phyloP scores from a whole-genome alignment of 2,888 invertebrate genomes.

The Epinotia brunnichana region DNA sequence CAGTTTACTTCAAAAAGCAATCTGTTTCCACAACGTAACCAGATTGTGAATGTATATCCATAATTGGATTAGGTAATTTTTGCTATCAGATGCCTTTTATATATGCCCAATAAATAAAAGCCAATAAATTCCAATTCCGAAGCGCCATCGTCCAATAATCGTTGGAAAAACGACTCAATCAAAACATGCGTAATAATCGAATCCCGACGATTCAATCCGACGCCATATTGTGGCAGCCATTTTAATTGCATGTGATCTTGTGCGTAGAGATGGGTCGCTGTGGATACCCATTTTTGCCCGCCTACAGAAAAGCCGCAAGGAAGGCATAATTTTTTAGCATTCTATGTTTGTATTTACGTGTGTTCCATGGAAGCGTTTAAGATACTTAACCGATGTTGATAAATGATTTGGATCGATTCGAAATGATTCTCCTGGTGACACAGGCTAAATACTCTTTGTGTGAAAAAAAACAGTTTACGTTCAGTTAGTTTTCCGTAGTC shows the following conservation, averaged over 20 bases:
- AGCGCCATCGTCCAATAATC: slow-evolving; percentile 30
- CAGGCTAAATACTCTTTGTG: no score
- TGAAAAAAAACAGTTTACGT: no score
- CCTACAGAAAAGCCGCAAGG: no score
- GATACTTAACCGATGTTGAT: no score
- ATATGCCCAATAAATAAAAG: slow-evolving; percentile 9
- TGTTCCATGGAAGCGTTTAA: no score
- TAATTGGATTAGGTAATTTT: background rate
- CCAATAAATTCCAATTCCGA: background rate
- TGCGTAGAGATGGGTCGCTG: background rate
- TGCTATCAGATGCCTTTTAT: background rate
- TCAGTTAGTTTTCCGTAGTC: no score
- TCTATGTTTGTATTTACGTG: no score
- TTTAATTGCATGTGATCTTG: slow-evolving; percentile 53
- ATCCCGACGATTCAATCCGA: slow-evolving; percentile 52
- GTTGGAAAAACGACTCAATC: slow-evolving; percentile 49
- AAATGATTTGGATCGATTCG: no score
- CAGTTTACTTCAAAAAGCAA: background rate
- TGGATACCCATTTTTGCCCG: background rate
- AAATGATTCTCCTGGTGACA: no score
- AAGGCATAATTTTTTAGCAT: no score
- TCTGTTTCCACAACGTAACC: background rate
- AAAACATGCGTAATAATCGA: slow-evolving; percentile 55
- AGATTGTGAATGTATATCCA: background rate
- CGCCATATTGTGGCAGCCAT: slow-evolving; percentile 49